Base-by-base conservation (phyloP, 2,113 vertebrate genomes). In the Callithrix jacchus region DNA sequence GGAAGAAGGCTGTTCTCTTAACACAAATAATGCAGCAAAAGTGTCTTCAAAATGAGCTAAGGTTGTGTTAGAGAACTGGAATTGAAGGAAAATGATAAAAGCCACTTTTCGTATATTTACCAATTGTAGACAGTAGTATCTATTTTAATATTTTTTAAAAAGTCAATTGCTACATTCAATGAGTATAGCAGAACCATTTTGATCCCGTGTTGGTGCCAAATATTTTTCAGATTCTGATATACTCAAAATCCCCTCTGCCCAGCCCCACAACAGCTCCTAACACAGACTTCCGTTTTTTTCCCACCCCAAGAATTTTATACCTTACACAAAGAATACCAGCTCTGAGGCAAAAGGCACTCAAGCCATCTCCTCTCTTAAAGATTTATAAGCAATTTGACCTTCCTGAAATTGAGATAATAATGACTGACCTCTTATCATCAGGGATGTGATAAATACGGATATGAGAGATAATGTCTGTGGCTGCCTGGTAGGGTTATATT, bases 1-100 rank as follows among this genome's bases (percentile, higher is more conserved):
- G 76, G 95, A 82, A 88, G 5, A 96, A 91, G 64, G 56, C 77
- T 58, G 91, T 80, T 88, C 7, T 40, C 95, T 27, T 61, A 58
- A 94, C 97, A 95, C 64, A 96, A 94, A 77, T 76, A 56, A 70
- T 3, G 80, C 37, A 87, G 14, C 58, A 35, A 42, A 87, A 66
- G 30, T 17, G 13, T 56, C 11, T 76, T 80, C 79, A 42, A 45
- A 79, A 47, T 21, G 25, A 56, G 47, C 32, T 83, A 23, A 52
- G 0, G 0, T 66, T 84, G 20, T 12, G 14, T 30, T 20, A 77
- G 27, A 71, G 25, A 14, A 6, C 13, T 18, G 32, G 18, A 35
- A 30, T 4, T 30, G 6, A 70, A 30, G 3, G 11, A 42, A 42
- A 37, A 86, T 30, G 20, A 82, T 32, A 35, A 45, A 94, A 52